Percentiles rank a stretch among this genome's conserved stretches.
phyloP scores from a whole-genome alignment of 2,888 invertebrate species.

The Helleia helle region DNA sequence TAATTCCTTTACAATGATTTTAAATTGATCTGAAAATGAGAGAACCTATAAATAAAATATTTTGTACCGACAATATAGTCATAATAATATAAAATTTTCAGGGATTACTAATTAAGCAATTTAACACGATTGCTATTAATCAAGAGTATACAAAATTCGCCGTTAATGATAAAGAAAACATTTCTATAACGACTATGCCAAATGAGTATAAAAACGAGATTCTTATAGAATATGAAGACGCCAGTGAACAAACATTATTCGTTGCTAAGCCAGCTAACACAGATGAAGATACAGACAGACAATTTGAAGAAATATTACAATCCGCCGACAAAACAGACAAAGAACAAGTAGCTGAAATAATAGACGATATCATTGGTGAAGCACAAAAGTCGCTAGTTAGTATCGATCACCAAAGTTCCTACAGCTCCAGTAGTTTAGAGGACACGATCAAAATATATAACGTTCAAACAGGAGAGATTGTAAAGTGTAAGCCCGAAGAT shows the following conservation, averaged over 20 bases:
- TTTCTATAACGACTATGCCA: slow-evolving; percentile 43
- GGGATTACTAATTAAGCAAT: slow-evolving; percentile 66
- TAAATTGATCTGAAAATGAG: too few relatives aligned
- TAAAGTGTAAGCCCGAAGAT: slow-evolving; percentile 63
- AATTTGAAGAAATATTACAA: slow-evolving; percentile 56
- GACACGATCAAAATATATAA: slow-evolving; percentile 71
- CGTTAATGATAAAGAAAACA: slow-evolving; percentile 34
- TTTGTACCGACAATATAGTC: too few relatives aligned
- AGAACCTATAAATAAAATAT: too few relatives aligned
- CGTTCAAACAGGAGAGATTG: slow-evolving; percentile 64
- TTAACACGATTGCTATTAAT: slow-evolving; percentile 57
- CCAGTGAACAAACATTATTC: slow-evolving; percentile 41
- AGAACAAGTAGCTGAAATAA: slow-evolving; percentile 17
- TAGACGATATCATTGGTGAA: slow-evolving; percentile 30
- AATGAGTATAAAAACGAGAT: slow-evolving; percentile 42
- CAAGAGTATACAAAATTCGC: slow-evolving; percentile 54
- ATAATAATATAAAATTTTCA: slow-evolving; percentile 33
- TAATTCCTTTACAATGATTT: too few relatives aligned
- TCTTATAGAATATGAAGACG: slow-evolving; percentile 59
- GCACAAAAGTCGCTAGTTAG: slow-evolving; percentile 46
- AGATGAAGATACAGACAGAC: slow-evolving; percentile 53
- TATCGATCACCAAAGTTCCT: slow-evolving; percentile 40
- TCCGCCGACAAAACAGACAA: slow-evolving; percentile 36
- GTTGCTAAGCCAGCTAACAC: slow-evolving; percentile 45
- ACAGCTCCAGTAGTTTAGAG: slow-evolving; percentile 63